Base-by-base conservation (phyloP, 1,140 invertebrate genomes). In the Diabrotica virgifera region DNA sequence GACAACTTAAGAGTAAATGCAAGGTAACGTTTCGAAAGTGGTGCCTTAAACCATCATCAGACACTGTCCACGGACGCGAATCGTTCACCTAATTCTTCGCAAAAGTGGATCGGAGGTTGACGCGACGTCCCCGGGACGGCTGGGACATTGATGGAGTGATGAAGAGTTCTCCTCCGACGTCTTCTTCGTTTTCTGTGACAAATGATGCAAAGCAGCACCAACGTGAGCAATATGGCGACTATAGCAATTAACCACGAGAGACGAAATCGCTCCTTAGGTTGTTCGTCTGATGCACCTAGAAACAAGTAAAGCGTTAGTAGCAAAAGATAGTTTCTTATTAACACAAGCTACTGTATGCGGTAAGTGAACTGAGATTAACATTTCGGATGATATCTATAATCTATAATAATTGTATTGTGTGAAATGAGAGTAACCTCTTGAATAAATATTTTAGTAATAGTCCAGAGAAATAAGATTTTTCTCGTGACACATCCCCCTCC, bases 51-150 rank as follows among this genome's bases (percentile, higher is more conserved):
- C 73, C 73, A 72, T 68, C 77, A 81, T 83, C 81, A 84, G 71
- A 84, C 82, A 76, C 82, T 83, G 75, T 84, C 82, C 63, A 83
- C 82, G 68, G 79, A 82, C 52, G 81, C 81, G 71, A 82, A 83
- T 14, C 82, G 76, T 71, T 83, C 79, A 66, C 82, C 81, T 11
- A 83, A 72, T 63, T 82, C 81, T 70, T 84, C 82, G 72, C 82
- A 83, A 52, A 81, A 77, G 63, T 83, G 80, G 77, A 81, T 67
- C 72, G 64, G 59, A 77, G 76, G 69, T 80, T 74, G 77, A 81
- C 77, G 58, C 80, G 82, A 74, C 9, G 74, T 73, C 65, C 72
- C 74, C 63, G 83, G 82, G 68, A 82, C 80, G 46, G 75, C 72
- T 35, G 75, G 76, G 52, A 77, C 78, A 58, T 76, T 74, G 52